A percentile compares a stretch with the other conserved stretches of the same genome.
Evolutionary conservation across 2,888 invertebrate genomes (phyloP).

Genomic region (Schizotus pectinicornis): DNA sequence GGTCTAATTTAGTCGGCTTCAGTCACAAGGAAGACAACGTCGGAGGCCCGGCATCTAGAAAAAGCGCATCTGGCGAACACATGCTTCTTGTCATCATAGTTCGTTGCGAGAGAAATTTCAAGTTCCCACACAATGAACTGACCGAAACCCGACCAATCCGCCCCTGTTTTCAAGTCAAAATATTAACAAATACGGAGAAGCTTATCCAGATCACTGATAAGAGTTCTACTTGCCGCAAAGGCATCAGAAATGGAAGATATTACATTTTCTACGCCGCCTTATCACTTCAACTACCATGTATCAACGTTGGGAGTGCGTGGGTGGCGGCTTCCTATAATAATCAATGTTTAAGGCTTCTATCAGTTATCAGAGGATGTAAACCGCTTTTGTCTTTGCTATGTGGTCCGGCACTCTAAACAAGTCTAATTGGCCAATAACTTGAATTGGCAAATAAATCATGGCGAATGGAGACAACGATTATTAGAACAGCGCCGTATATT

Average conservation of each 20-base stretch:
- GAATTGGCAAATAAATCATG: too few species aligned
- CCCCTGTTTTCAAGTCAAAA: neutral
- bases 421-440: too few species aligned
- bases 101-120: constrained; percentile 4
- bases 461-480: too few species aligned
- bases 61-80: constrained; percentile 28
- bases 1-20: neutral
- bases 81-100: constrained; percentile 22
- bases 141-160: neutral
- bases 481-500: too few species aligned
- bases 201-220: neutral
- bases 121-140: neutral
- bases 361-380: constrained; percentile 33
- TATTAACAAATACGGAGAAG: neutral
- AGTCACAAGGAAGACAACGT: constrained; percentile 1
- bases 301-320: constrained; percentile 16
- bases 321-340: constrained; percentile 33
- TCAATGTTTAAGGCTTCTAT: constrained; percentile 26
- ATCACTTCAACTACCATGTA: constrained; percentile 14
- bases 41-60: constrained; percentile 13
- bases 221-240: too few species aligned
- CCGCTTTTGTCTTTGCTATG: neutral
- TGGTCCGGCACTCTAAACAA: neutral
- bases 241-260: neutral
- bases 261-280: neutral